A percentile compares a stretch with the other conserved stretches of the same genome.
These are phyloP conservation scores for Apamea crenata DNA, from an alignment of 2,888 invertebrate species.

Conservation along the genomic window DNA sequence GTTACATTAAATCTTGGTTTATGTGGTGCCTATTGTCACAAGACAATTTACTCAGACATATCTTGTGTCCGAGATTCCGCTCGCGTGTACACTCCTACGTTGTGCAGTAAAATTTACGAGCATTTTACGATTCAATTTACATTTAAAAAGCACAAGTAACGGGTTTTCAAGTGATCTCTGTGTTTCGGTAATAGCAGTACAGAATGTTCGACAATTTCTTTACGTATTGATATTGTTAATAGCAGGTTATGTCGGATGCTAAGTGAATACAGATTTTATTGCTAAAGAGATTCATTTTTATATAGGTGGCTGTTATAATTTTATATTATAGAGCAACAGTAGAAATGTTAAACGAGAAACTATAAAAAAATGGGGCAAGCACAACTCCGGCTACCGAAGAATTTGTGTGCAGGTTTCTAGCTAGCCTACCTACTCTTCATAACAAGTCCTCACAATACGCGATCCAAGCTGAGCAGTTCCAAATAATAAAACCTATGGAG, in stretches of 20 bases:
- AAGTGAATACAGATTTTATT: conserved; percentile 48
- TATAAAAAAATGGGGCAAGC: conserved; percentile 13
- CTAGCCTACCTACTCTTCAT: not conserved
- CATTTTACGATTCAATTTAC: conserved; percentile 84
- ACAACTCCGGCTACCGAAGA: not conserved
- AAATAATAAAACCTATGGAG: not conserved
- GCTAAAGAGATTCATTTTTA: conserved; percentile 42
- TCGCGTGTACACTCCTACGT: conserved; percentile 75
- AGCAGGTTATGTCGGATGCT: conserved; percentile 34
- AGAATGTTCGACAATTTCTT: conserved; percentile 70
- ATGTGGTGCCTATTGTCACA: conserved; percentile 66
- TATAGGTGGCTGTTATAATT: conserved; percentile 37
- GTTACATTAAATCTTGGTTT: conserved; percentile 46
- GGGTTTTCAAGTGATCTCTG: conserved; percentile 77
- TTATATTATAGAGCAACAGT: conserved; percentile 23
- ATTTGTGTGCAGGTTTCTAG: not conserved
- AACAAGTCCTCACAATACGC: not conserved
- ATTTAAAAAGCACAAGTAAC: conserved; percentile 82
- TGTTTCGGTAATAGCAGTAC: conserved; percentile 73
- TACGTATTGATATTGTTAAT: conserved; percentile 54
- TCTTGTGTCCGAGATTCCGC: conserved; percentile 59
- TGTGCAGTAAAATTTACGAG: conserved; percentile 77
- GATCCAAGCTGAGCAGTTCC: not conserved
- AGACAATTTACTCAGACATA: conserved; percentile 56
- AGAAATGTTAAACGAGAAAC: not conserved